Conservation (phyloP, 2,888 invertebrate species). For the Marronus borbonicus region DNA sequence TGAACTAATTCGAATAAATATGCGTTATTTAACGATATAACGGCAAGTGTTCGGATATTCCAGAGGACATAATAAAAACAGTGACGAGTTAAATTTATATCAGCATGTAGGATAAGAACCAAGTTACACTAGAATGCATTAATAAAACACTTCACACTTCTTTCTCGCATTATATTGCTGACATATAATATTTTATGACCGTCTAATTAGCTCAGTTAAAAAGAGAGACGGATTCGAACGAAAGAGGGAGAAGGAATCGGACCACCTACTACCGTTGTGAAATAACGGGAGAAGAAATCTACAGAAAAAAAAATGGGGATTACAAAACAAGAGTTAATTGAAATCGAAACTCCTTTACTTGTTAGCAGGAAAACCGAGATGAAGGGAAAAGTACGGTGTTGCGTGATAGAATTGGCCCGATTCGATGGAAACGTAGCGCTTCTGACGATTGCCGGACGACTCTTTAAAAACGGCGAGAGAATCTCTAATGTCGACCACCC, state of each 20-base stretch:
- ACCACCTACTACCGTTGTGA: not conserved
- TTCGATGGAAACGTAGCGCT: not conserved
- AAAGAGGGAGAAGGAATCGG: not conserved
- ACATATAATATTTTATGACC: not conserved
- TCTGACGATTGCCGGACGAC: slow-evolving; percentile 6
- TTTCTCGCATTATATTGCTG: no score
- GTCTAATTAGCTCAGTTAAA: not conserved
- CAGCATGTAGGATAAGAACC: no score
- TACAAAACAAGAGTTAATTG: slow-evolving; percentile 35
- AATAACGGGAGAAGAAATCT: slow-evolving; percentile 9
- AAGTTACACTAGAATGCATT: no score
- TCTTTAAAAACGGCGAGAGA: not conserved
- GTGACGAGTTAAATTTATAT: no score
- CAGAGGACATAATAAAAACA: no score
- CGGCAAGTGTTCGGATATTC: no score
- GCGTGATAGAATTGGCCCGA: not conserved
- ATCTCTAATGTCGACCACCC: not conserved
- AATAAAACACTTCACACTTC: no score
- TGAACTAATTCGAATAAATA: no score
- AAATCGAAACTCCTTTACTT: slow-evolving; percentile 19
- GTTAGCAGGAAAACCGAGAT: not conserved
- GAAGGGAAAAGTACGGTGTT: slow-evolving; percentile 16
- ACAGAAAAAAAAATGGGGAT: not conserved
- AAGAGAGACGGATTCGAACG: not conserved
- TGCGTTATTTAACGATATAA: no score